Conservation (phyloP, 2,113 vertebrate species). For the Shinisaurus crocodilurus region DNA sequence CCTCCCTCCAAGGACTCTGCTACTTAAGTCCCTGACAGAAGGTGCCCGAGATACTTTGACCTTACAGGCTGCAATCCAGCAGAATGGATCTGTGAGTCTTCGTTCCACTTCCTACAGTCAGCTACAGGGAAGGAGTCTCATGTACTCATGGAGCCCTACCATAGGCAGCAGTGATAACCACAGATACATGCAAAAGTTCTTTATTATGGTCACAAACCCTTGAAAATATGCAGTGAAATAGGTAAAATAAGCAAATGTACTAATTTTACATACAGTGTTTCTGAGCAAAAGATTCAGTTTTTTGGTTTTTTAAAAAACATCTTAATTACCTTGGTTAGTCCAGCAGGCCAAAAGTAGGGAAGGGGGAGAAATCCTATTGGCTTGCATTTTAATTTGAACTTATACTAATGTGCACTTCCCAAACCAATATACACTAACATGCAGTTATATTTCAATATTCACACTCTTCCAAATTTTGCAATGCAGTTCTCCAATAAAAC, state of each 20-base stretch:
- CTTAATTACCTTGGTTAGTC: neutral
- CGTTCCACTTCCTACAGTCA: neutral
- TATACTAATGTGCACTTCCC: no score
- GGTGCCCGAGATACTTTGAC: neutral
- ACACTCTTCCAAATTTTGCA: no score
- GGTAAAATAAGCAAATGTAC: neutral
- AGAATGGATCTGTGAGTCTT: neutral
- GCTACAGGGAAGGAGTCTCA: neutral
- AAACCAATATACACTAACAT: no score
- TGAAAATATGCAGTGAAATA: neutral
- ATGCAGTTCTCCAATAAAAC: no score
- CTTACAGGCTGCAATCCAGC: neutral
- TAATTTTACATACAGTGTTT: neutral
- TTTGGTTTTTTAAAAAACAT: neutral
- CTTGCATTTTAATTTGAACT: no score
- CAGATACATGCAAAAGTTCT: neutral
- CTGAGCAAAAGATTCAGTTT: neutral
- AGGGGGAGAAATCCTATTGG: no score
- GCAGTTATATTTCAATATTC: no score
- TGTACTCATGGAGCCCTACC: neutral
- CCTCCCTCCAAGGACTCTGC: neutral
- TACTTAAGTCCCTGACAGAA: neutral
- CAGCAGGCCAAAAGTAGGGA: neutral
- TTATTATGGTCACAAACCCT: neutral
- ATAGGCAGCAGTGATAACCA: neutral